phyloP scores from a whole-genome alignment of 2,797 vertebrate species.

The Potorous gilbertii region DNA sequence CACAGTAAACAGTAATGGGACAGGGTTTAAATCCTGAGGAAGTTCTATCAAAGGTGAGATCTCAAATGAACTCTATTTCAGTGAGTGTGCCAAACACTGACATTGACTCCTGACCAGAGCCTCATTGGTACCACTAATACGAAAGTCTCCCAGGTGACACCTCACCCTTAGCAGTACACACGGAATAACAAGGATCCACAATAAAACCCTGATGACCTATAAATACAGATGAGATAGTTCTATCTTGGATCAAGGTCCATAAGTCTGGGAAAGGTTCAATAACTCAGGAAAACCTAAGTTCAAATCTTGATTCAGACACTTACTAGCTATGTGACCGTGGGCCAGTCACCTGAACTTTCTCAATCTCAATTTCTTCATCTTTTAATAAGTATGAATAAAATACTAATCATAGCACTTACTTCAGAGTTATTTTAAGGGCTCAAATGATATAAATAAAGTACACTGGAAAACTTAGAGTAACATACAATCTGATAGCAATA shows the following conservation, averaged over 20 bases:
- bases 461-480: neutral
- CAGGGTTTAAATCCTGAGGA: neutral
- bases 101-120: neutral
- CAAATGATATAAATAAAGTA: neutral
- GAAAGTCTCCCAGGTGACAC: neutral
- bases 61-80: neutral
- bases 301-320: neutral
- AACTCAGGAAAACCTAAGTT: neutral
- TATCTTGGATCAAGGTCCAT: neutral
- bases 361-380: neutral
- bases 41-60: neutral
- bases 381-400: neutral
- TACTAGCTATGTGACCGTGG: neutral
- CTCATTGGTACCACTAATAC: neutral
- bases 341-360: neutral
- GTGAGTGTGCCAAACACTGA: neutral
- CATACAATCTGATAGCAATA: neutral
- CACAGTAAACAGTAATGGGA: neutral
- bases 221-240: neutral
- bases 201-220: neutral
- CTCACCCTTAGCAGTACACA: neutral
- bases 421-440: neutral
- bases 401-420: neutral
- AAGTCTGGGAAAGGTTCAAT: neutral
- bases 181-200: neutral